Evolutionary conservation across 2,113 vertebrate species (phyloP).

Genomic region (Lasiurus borealis): DNA sequence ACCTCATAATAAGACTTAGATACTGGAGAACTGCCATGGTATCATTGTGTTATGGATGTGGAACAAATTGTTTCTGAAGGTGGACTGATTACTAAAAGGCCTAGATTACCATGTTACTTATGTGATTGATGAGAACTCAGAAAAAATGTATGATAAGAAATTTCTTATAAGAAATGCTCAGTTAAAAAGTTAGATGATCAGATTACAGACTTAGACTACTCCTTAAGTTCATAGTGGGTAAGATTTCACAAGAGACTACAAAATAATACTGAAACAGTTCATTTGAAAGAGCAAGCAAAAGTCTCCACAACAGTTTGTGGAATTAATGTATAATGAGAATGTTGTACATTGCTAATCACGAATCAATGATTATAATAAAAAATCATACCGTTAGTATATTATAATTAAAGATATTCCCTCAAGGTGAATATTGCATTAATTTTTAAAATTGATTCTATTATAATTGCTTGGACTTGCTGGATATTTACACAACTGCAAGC

Average conservation of each 20-base stretch:
- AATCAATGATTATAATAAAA: background rate
- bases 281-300: constrained; percentile 25
- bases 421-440: background rate
- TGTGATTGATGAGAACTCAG: background rate
- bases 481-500: background rate
- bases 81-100: constrained; percentile 11
- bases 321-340: background rate
- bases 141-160: background rate
- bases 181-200: background rate
- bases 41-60: background rate
- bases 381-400: background rate
- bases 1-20: background rate
- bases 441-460: background rate
- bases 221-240: background rate
- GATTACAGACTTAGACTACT: background rate
- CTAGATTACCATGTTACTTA: background rate
- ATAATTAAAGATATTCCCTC: background rate
- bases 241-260: constrained; percentile 16
- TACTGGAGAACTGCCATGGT: background rate
- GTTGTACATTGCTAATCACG: background rate
- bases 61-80: background rate
- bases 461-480: background rate
- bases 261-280: background rate
- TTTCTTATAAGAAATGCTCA: background rate
- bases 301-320: background rate